phyloP scores from a whole-genome alignment of 2,797 vertebrate species.

The Onychomys arenicola region DNA sequence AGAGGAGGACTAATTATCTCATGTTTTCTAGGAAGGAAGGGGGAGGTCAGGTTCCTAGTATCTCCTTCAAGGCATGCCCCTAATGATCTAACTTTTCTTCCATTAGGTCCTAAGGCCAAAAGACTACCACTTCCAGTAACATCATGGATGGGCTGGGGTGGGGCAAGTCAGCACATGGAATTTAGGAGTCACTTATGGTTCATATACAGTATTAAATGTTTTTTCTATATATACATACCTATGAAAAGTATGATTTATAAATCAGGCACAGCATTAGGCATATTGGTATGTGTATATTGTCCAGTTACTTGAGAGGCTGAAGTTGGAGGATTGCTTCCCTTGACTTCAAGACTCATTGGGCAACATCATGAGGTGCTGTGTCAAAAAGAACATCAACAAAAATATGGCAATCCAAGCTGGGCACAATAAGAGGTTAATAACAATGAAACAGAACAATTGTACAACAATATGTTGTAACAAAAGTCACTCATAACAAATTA shows the following conservation, averaged over 20 bases:
- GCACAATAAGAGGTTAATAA: background rate
- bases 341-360: background rate
- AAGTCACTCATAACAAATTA: background rate
- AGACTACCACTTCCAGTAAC: background rate
- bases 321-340: background rate
- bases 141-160: background rate
- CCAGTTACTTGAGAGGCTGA: background rate
- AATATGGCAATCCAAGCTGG: background rate
- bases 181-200: background rate
- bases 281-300: background rate
- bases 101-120: background rate
- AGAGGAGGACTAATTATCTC: background rate
- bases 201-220: background rate
- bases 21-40: background rate
- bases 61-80: background rate
- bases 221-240: background rate
- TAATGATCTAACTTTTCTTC: background rate
- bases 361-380: background rate
- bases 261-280: background rate
- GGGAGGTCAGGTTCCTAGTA: background rate
- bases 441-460: background rate
- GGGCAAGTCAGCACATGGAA: background rate
- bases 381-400: background rate
- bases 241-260: background rate
- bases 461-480: background rate